Base-by-base conservation (phyloP, 2,888 invertebrate genomes). In the Lissonota sp. region DNA sequence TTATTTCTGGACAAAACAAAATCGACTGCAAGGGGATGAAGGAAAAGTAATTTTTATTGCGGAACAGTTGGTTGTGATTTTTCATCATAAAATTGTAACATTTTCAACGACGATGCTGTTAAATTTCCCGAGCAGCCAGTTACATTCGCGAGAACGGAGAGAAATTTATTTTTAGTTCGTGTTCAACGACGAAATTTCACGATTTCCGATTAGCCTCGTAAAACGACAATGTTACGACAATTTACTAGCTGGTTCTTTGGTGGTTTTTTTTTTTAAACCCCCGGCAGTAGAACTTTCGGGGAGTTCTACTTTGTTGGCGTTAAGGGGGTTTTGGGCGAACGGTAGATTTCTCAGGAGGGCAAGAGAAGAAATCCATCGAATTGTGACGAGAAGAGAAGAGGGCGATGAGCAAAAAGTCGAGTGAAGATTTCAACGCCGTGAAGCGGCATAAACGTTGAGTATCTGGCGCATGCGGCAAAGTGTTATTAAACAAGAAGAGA, bases 341-440 rank as follows among this genome's bases (percentile, higher is more conserved):
- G 57, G 57, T 71, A 71, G 75, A 79, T 75, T 82, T 82, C 82
- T 74, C 73, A 60, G 74, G 82, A 79, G 66, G 76, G 73, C 71
- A 39, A 57, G 42, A 71, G 58, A 67, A 55, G 55, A 49, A 12
- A 44, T 12, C 14, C 55, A 55, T 55, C 55, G 51, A 53, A 60
- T 60, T 72, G 77, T 70, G 73, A 70, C 76, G 76, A 63, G 57
- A 73, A 55, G 77, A 51, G 26, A 26, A 26, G 74, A 26, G 74
- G 8, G 12, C 16, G 14, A 26, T 26, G 26, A 73, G 74, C 69
- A 81, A 81, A 78, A 75, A 75, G 62, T 75, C 74, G 77, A 60
- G 69, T 73, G 74, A 81, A 81, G 80, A 81, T 81, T 77, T 81
- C 80, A 81, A 77, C 80, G 80, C 77, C 67, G 44, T 26, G 51